Evolutionary conservation across 1,140 invertebrate species (phyloP).

Genomic region (Adoxophyes honmai): DNA sequence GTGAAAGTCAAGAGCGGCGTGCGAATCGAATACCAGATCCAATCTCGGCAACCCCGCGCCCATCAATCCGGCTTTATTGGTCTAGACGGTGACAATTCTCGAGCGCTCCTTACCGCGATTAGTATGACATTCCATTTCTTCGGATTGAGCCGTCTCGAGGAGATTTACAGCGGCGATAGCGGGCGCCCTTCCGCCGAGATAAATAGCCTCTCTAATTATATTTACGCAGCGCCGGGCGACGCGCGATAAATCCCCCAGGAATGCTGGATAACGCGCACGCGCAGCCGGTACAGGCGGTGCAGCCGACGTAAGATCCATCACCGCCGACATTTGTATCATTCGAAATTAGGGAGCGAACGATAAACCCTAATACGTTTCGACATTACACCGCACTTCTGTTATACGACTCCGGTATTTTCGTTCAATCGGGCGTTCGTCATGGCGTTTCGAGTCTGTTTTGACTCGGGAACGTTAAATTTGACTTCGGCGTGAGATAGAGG

Average conservation of each 20-base stretch:
- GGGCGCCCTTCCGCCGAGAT: conserved; percentile 64
- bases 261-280: conserved; percentile 55
- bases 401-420: conserved; percentile 18
- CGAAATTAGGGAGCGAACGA: conserved; percentile 34
- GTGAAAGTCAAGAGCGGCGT: neutral
- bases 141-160: conserved; percentile 63
- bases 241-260: conserved; percentile 54
- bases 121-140: conserved; percentile 46
- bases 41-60: neutral
- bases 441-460: neutral
- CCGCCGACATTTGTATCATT: conserved; percentile 38
- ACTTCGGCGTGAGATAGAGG: neutral
- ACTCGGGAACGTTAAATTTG: neutral
- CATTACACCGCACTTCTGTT: conserved; percentile 21
- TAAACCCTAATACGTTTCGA: conserved; percentile 35
- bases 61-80: neutral
- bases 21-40: neutral
- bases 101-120: conserved; percentile 17
- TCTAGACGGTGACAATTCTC: conserved; percentile 10
- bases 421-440: conserved; percentile 11
- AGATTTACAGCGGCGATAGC: conserved; percentile 66
- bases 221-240: conserved; percentile 66
- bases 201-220: conserved; percentile 73
- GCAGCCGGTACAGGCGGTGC: conserved; percentile 31
- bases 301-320: conserved; percentile 38